A percentile compares a stretch with the other conserved stretches of the same genome.
Conservation (phyloP, 2,797 vertebrate species). For the Channa striata region DNA sequence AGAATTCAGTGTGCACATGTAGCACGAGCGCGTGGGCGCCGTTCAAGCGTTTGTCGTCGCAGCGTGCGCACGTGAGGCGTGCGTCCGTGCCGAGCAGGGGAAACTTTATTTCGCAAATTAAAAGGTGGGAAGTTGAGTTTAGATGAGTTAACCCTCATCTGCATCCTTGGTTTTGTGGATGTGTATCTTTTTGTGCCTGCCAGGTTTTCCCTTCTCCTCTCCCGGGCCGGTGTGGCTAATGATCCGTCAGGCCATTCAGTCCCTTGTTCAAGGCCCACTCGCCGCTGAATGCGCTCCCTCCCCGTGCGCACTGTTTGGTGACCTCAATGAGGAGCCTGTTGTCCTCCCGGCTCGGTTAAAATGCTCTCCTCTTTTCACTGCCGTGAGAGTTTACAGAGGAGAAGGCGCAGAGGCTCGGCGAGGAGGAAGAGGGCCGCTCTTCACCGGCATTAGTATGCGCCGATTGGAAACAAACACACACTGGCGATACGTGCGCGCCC, state of each 20-base stretch:
- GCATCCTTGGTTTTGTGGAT: conserved; percentile 54
- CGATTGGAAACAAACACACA: conserved; percentile 69
- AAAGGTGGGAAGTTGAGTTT: conserved; percentile 69
- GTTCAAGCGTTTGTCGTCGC: conserved; percentile 10
- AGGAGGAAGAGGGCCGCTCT: conserved; percentile 60
- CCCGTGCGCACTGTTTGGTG: conserved; percentile 73
- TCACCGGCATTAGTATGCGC: conserved; percentile 71
- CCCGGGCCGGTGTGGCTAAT: conserved; percentile 72
- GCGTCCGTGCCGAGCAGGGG: conserved; percentile 36
- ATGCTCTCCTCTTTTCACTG: conserved; percentile 75
- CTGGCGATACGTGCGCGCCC: conserved; percentile 25
- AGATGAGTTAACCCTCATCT: conserved; percentile 72
- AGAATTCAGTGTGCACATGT: conserved; percentile 10
- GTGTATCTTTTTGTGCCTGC: conserved; percentile 64
- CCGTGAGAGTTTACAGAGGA: conserved; percentile 75
- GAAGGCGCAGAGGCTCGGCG: conserved; percentile 50
- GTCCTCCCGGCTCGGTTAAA: conserved; percentile 70
- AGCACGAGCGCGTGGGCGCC: neutral
- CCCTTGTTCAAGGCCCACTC: conserved; percentile 74
- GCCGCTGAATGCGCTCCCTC: conserved; percentile 73
- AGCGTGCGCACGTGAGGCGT: conserved; percentile 10
- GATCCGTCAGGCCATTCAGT: conserved; percentile 74
- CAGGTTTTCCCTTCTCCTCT: conserved; percentile 70
- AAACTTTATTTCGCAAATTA: conserved; percentile 65
- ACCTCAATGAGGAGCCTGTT: conserved; percentile 80